These are phyloP conservation scores for Vireo altiloquus DNA, from an alignment of 2,113 vertebrate genomes.

Conservation along the genomic window DNA sequence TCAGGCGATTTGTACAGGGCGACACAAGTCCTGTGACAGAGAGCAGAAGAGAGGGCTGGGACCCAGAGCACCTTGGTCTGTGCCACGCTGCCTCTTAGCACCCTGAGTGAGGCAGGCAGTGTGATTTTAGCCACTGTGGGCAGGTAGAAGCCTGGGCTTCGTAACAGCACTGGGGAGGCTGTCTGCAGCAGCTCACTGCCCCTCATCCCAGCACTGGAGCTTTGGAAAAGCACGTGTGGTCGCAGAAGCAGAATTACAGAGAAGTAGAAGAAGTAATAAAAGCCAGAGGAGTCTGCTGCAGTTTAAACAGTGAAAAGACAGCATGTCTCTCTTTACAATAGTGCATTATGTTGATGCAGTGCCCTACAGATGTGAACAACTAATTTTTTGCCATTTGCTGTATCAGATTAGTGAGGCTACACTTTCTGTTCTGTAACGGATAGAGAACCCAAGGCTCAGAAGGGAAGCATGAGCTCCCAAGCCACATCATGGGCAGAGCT, in stretches of 20 bases:
- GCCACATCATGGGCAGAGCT: neutral
- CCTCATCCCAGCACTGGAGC: rapidly evolving
- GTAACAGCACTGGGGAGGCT: rapidly evolving
- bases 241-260: rapidly evolving
- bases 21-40: neutral
- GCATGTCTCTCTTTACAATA: neutral
- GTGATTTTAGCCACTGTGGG: neutral
- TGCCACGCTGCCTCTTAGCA: rapidly evolving
- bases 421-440: neutral
- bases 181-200: neutral
- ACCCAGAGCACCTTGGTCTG: neutral
- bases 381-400: neutral
- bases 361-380: neutral
- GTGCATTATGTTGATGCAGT: neutral
- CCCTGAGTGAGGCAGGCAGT: neutral
- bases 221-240: neutral
- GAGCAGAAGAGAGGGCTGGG: neutral
- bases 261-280: neutral
- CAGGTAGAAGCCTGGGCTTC: neutral
- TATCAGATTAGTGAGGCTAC: neutral
- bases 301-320: neutral
- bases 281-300: neutral
- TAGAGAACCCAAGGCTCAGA: neutral
- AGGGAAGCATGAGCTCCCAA: neutral
- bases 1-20: neutral